Evolutionary conservation across 1,140 invertebrate species (phyloP), one percentile per base, ranked within the genome.

Genomic region (Bradynema listronoti): DNA sequence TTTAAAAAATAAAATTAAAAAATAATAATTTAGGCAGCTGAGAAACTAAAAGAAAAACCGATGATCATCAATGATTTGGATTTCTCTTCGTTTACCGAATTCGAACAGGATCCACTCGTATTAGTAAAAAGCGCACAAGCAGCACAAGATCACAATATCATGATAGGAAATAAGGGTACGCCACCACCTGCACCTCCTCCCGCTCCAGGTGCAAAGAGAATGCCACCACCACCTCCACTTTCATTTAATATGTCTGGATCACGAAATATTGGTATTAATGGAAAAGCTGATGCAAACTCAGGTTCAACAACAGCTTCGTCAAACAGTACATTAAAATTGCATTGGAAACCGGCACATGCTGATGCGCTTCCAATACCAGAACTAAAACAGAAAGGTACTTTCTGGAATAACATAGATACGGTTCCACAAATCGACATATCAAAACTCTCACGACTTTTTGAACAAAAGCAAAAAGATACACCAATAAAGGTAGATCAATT

Each of bases 371-470:
- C 87, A 11, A 80, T 86, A 34, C 83, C 86, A 3, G 75, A 74
- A 1, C 78, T 83, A 61, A 84, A 85, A 61, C 77, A 84, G 60
- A 83, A 81, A 62, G 85, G 86, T 66, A 90, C 90, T 61, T 89
- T 99, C 73, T 99, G 95, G 95, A 90, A 94, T 79, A 90, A 93
- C 73, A 78, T 98, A 24, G 84, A 84, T 41, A 83, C 86, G 9
- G 85, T 91, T 1, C 83, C 83, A 41, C 75, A 78, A 36, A 84
- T 99, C 11, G 94, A 99, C 78, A 89, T 87, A 4, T 85, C 90
- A 70, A 92, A 91, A 80, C 80, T 98, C 63, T 91, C 97, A 79
- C 89, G 94, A 81, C 83, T 99, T 22, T 99, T 98, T 81, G 94
- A 98, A 81, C 91, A 89, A 9, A 84, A 90, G 69, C 46, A 47